Evolutionary conservation across 1,140 invertebrate species (phyloP).

Genomic region (Drosophila trapezifrons): DNA sequence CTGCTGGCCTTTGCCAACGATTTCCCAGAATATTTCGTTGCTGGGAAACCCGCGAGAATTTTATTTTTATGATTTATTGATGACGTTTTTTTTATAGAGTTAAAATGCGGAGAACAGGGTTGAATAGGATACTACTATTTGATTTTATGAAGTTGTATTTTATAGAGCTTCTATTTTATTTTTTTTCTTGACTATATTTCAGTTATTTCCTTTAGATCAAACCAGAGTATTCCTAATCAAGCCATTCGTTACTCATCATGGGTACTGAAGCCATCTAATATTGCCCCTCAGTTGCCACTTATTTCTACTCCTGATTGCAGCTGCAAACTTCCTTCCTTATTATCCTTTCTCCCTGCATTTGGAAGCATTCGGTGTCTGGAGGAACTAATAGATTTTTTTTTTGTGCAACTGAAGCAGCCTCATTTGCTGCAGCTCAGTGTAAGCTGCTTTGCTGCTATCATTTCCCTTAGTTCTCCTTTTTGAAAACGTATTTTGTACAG

Average conservation of each 20-base stretch:
- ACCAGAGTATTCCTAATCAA: neutral
- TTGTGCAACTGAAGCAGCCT: conserved; percentile 32
- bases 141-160: neutral
- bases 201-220: neutral
- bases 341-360: conserved; percentile 4
- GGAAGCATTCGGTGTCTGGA: neutral
- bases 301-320: conserved; percentile 6
- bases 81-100: neutral
- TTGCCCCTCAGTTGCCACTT: neutral
- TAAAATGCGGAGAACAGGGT: neutral
- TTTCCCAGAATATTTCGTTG: conserved; percentile 21
- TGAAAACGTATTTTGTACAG: conserved; percentile 30
- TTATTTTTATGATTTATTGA: neutral
- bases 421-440: conserved; percentile 35
- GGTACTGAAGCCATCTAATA: neutral
- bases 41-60: conserved; percentile 1
- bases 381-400: conserved; percentile 30
- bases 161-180: neutral
- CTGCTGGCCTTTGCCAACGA: conserved; percentile 5
- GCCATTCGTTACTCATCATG: neutral
- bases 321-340: conserved; percentile 14
- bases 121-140: neutral
- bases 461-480: neutral
- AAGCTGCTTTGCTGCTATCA: conserved; percentile 38
- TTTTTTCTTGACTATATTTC: neutral